A percentile compares a stretch with the other conserved stretches of the same genome.
phyloP scores from a whole-genome alignment of 2,888 invertebrate genomes.

The Prosopocoilus inquinatus region DNA sequence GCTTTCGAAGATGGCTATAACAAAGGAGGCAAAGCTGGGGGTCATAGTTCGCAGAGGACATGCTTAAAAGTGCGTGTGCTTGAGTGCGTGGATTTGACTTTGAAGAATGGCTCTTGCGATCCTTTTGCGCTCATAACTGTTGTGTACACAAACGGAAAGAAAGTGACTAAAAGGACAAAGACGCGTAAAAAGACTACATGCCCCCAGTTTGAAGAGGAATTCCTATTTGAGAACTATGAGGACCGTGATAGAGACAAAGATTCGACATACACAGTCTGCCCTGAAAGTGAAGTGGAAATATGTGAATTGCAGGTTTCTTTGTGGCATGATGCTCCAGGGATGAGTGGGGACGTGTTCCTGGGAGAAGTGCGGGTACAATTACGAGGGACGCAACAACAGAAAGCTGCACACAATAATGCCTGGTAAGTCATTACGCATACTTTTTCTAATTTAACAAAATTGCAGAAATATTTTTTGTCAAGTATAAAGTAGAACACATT shows the following conservation, averaged over 20 bases:
- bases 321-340: constrained; percentile 81
- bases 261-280: constrained; percentile 38
- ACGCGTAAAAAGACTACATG: constrained; percentile 87
- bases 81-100: constrained; percentile 84
- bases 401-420: constrained; percentile 63
- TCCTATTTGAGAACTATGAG: constrained; percentile 67
- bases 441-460: too few species aligned
- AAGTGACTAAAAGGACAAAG: constrained; percentile 77
- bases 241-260: constrained; percentile 51
- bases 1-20: constrained; percentile 62
- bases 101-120: constrained; percentile 88
- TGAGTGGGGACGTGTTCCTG: constrained; percentile 79
- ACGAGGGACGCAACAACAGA: constrained; percentile 65
- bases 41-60: constrained; percentile 36
- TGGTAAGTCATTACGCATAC: constrained; percentile 62
- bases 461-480: too few species aligned
- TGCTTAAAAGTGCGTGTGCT: constrained; percentile 65
- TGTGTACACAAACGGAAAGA: constrained; percentile 76
- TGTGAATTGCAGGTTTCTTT: constrained; percentile 79
- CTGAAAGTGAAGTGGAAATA: constrained; percentile 65
- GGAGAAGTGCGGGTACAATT: constrained; percentile 84
- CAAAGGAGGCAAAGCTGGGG: constrained; percentile 50
- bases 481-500: too few species aligned
- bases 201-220: constrained; percentile 85
- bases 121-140: constrained; percentile 83